Evolutionary conservation across 1,140 invertebrate species (phyloP).

Genomic region (Sycophaga agraensis): DNA sequence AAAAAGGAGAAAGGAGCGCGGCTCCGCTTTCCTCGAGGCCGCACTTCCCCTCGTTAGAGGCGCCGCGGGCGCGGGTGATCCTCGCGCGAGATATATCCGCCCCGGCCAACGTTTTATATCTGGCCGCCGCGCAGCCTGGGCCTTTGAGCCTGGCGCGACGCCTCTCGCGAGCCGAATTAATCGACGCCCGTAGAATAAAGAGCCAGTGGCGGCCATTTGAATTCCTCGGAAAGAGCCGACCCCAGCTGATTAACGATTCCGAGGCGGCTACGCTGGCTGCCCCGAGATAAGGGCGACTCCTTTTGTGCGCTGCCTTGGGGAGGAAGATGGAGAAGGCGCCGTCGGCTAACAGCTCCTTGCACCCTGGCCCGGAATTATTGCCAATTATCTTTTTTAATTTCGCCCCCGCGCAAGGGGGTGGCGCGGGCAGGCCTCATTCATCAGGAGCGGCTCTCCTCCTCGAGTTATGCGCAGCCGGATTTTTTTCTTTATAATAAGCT

Average conservation of each 20-base stretch:
- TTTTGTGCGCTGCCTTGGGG: neutral
- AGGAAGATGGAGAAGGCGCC: neutral
- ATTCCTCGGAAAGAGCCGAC: neutral
- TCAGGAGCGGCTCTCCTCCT: conserved; percentile 6
- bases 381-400: conserved; percentile 31
- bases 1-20: too few species aligned
- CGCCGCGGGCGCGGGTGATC: too few species aligned
- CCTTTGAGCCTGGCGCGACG: neutral
- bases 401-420: neutral
- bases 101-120: too few species aligned
- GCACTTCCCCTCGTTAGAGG: too few species aligned
- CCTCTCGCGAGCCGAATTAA: conserved; percentile 5
- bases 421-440: conserved; percentile 7
- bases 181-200: conserved; percentile 4
- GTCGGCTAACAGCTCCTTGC: neutral
- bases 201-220: conserved; percentile 7
- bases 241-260: conserved; percentile 28
- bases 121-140: neutral
- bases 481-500: too few species aligned
- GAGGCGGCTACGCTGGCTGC: too few species aligned
- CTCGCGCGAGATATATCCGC: too few species aligned
- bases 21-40: too few species aligned
- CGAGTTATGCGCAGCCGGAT: too few species aligned
- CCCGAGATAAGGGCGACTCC: conserved; percentile 12
- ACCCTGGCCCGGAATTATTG: conserved; percentile 28